phyloP scores from a whole-genome alignment of 2,797 vertebrate species.

The Florisuga fusca region DNA sequence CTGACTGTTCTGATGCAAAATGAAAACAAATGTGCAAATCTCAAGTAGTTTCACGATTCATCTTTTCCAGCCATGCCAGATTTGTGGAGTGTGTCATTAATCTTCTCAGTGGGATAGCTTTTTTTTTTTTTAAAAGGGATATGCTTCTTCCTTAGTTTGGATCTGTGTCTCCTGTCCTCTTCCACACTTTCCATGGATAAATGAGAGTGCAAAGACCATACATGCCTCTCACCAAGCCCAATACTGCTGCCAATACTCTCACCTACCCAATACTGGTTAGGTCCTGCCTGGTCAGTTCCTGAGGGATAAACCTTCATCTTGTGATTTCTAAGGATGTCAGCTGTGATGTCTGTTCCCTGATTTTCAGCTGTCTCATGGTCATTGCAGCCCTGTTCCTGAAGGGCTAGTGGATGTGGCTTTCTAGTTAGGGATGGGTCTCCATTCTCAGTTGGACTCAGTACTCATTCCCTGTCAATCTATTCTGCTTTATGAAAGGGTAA shows the following conservation, averaged over 20 bases:
- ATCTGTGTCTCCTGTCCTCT: not conserved
- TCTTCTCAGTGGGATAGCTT: not conserved
- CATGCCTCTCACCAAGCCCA: not conserved
- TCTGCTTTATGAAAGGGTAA: not conserved
- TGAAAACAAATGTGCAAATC: conserved; percentile 18
- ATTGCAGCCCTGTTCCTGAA: not conserved
- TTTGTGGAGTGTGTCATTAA: not conserved
- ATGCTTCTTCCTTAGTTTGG: not conserved
- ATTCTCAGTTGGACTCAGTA: not conserved
- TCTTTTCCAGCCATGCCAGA: not conserved
- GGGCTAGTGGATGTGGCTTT: not conserved
- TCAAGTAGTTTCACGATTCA: not conserved
- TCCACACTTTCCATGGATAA: not conserved
- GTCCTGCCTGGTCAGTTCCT: not conserved
- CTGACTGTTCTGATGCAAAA: not conserved
- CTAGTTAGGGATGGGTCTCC: not conserved
- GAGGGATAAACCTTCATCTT: not conserved
- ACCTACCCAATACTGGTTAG: not conserved
- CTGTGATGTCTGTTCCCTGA: not conserved
- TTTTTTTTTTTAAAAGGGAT: not conserved
- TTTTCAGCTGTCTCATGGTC: not conserved
- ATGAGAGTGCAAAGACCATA: not conserved
- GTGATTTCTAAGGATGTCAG: not conserved
- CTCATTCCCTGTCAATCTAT: not conserved
- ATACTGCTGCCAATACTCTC: not conserved